A percentile compares a stretch with the other conserved stretches of the same genome.
Conservation (phyloP, 1,140 invertebrate genomes). For the Tribolium madens region DNA sequence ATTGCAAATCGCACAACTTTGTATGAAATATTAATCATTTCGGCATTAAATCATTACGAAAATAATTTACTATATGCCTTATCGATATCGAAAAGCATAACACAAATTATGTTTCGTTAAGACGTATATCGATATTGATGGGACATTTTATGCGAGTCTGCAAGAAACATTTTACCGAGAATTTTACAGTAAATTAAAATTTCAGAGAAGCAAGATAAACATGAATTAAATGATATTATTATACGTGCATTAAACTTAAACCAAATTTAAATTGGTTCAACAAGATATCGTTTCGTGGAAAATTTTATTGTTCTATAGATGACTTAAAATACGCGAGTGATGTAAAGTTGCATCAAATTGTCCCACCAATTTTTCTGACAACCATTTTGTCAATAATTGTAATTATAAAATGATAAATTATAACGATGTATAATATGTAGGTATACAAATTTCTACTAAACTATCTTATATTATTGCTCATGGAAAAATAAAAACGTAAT, state of each 20-base stretch:
- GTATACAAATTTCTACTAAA: slow-evolving; percentile 49
- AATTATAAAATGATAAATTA: slow-evolving; percentile 42
- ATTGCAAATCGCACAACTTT: slow-evolving; percentile 64
- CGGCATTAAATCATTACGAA: slow-evolving; percentile 35
- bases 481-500: slow-evolving; percentile 50
- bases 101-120: slow-evolving; percentile 18
- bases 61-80: slow-evolving; percentile 19
- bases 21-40: slow-evolving; percentile 43
- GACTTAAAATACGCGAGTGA: not conserved
- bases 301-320: not conserved
- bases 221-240: not conserved
- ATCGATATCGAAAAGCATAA: no score
- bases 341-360: not conserved
- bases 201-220: no score
- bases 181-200: no score
- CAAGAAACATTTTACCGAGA: no score
- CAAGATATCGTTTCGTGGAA: not conserved
- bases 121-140: no score
- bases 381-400: slow-evolving; percentile 36
- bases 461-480: slow-evolving; percentile 60
- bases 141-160: not conserved
- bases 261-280: not conserved
- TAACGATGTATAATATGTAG: slow-evolving; percentile 46
- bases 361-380: not conserved
- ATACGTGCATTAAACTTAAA: not conserved